Percentiles rank a stretch among this genome's conserved stretches.
Evolutionary conservation across 37 sponge, comb jelly and placozoan genomes (phyloP).

Genomic region (Halisarca cf. caerulea): DNA sequence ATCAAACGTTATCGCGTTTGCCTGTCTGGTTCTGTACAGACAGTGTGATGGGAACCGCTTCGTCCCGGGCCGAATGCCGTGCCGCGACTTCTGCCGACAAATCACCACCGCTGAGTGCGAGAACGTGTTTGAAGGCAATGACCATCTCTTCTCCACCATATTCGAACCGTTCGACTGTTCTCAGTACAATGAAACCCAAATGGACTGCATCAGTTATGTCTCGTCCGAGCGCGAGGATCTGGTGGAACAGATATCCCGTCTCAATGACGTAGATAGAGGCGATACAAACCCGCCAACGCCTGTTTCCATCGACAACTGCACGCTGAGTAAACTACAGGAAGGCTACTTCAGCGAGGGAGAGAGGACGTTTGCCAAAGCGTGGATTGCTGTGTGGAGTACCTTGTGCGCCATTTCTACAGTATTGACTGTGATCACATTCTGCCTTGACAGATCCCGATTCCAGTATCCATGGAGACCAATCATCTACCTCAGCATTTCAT

Average conservation of each 20-base stretch:
- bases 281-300: not conserved
- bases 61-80: not conserved
- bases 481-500: slow-evolving; percentile 74
- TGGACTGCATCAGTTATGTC: not conserved
- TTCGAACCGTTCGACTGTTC: not conserved
- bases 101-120: not conserved
- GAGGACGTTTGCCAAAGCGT: slow-evolving; percentile 56
- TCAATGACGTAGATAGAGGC: too few relatives aligned
- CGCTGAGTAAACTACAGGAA: not conserved
- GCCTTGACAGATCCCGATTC: slow-evolving; percentile 72
- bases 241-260: not conserved
- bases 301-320: not conserved
- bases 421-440: slow-evolving; percentile 80
- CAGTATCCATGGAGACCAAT: slow-evolving; percentile 92
- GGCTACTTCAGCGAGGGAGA: slow-evolving; percentile 53
- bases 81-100: slow-evolving; percentile 5
- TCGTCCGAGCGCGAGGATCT: not conserved
- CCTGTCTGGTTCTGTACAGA: not conserved
- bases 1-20: not conserved
- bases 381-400: slow-evolving; percentile 72
- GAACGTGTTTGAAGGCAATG: not conserved
- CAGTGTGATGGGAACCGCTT: not conserved
- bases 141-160: not conserved
- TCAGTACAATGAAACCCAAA: not conserved
- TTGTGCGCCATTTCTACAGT: slow-evolving; percentile 81